Conservation (phyloP, 2,888 invertebrate species). For the Scrobipalpa costella region DNA sequence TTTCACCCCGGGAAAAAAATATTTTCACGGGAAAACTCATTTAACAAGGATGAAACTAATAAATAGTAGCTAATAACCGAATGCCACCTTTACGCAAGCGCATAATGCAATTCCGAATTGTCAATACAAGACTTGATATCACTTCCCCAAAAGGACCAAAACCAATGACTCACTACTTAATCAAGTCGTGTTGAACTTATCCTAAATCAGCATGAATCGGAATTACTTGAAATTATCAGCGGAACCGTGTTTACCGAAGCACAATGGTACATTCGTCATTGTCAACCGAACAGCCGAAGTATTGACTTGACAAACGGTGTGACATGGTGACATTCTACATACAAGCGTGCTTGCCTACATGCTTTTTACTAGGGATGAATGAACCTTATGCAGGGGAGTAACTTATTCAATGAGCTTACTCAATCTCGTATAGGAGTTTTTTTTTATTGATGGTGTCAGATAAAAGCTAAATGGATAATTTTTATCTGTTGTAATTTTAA, state of each 20-base stretch:
- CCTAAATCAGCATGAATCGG: slow-evolving; percentile 16
- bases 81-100: no score
- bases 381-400: background rate
- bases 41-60: no score
- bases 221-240: slow-evolving; percentile 6
- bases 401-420: background rate
- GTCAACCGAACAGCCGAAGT: slow-evolving; percentile 5
- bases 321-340: background rate
- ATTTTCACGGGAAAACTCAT: no score
- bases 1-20: no score
- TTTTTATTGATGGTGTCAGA: no score
- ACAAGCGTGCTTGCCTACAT: background rate
- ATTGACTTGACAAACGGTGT: slow-evolving; percentile 20
- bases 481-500: no score
- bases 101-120: no score
- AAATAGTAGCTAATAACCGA: no score
- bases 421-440: no score
- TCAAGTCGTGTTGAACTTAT: slow-evolving; percentile 6
- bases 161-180: slow-evolving; percentile 1
- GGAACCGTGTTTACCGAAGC: slow-evolving; percentile 1
- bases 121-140: background rate
- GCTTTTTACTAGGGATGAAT: background rate
- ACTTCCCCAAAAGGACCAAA: background rate
- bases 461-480: no score
- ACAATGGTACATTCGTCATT: slow-evolving; percentile 22